Conservation (phyloP, 2,888 invertebrate genomes). For the Nephrotoma appendiculata region DNA sequence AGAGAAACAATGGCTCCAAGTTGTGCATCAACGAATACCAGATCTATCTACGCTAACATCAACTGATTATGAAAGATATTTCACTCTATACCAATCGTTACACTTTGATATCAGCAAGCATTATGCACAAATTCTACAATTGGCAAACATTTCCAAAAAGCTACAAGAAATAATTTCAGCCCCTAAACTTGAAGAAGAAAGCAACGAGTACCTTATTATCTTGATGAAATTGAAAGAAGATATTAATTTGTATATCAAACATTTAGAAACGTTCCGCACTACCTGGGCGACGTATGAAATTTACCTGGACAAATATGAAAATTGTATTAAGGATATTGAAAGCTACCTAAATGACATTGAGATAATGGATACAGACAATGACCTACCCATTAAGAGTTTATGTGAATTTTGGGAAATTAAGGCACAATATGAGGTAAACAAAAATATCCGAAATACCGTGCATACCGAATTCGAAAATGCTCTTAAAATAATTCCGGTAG, state of each 20-base stretch:
- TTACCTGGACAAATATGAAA: constrained; percentile 56
- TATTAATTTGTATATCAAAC: constrained; percentile 54
- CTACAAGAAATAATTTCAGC: constrained; percentile 61
- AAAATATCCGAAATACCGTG: constrained; percentile 58
- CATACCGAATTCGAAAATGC: constrained; percentile 61
- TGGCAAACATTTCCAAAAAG: constrained; percentile 56
- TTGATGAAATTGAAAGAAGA: constrained; percentile 60
- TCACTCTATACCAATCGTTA: constrained; percentile 66
- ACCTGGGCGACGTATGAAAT: constrained; percentile 63
- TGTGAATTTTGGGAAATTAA: constrained; percentile 80
- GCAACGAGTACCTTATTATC: constrained; percentile 55
- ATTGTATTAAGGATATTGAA: constrained; percentile 62
- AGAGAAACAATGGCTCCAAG: constrained; percentile 68
- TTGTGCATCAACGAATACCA: constrained; percentile 71
- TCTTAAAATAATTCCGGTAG: constrained; percentile 61
- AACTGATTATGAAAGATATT: constrained; percentile 71
- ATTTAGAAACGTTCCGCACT: constrained; percentile 60
- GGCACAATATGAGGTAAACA: constrained; percentile 73
- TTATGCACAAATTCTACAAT: constrained; percentile 59
- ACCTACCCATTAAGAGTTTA: constrained; percentile 53
- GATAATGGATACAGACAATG: constrained; percentile 37
- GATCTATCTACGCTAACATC: constrained; percentile 67
- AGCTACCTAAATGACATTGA: constrained; percentile 50
- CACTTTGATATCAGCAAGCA: constrained; percentile 67
- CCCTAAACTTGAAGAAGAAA: constrained; percentile 57